These are phyloP conservation scores for Calyptomena viridis DNA, from an alignment of 2,113 vertebrate genomes.

Conservation along the genomic window DNA sequence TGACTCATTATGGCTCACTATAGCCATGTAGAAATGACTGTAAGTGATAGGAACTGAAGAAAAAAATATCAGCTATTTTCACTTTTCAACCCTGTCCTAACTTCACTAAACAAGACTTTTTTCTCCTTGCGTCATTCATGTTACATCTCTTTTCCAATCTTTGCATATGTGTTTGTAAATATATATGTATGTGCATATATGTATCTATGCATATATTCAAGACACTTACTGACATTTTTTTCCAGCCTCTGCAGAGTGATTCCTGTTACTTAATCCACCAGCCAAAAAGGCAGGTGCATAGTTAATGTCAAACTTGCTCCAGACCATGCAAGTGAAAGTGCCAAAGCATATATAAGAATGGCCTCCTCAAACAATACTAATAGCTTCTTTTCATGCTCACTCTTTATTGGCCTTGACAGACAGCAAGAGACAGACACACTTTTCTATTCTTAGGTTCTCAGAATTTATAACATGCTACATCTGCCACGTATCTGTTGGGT, in stretches of 20 bases:
- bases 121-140: background rate
- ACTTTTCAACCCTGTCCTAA: background rate
- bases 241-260: constrained; percentile 8
- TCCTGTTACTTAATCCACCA: constrained; percentile 12
- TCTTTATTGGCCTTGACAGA: background rate
- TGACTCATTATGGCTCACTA: background rate
- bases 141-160: background rate
- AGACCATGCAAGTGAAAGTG: constrained; percentile 29
- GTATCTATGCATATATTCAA: background rate
- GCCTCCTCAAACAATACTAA: constrained; percentile 12
- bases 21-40: background rate
- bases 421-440: background rate
- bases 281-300: constrained; percentile 35
- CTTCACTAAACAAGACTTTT: background rate
- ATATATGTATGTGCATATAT: background rate
- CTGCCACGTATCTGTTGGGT: constrained; percentile 45
- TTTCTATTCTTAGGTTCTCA: constrained; percentile 33
- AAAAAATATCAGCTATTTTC: background rate
- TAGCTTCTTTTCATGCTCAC: background rate
- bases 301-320: constrained; percentile 24
- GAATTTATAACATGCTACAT: constrained; percentile 58
- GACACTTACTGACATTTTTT: constrained; percentile 21
- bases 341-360: constrained; percentile 1
- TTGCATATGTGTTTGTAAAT: background rate
- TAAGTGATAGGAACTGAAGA: background rate